Evolutionary conservation across 2,113 vertebrate genomes (phyloP).

Genomic region (Alethe diademata): DNA sequence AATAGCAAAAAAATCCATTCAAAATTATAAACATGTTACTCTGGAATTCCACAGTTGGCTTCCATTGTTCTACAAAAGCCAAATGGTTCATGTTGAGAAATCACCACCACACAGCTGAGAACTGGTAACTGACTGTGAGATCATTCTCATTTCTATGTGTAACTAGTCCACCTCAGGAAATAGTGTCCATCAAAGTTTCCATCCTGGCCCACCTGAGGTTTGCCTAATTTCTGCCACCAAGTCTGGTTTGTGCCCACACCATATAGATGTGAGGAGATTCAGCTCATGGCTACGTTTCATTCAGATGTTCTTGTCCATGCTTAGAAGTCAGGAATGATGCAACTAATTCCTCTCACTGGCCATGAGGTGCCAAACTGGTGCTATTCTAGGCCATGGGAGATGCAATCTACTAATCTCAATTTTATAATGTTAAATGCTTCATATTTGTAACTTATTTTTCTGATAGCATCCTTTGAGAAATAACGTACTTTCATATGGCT

Average conservation of each 20-base stretch:
- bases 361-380: not conserved
- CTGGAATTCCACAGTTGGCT: not conserved
- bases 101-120: not conserved
- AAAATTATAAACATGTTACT: not conserved
- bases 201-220: not conserved
- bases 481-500: slow-evolving; percentile 90
- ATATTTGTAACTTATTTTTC: not conserved
- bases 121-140: not conserved
- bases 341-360: not conserved
- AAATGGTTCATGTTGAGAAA: not conserved
- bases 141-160: rapidly evolving
- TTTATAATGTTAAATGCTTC: not conserved
- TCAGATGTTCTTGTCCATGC: not conserved
- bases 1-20: not conserved
- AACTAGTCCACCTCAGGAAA: not conserved
- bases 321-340: not conserved
- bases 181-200: rapidly evolving
- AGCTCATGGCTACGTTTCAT: not conserved
- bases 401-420: not conserved
- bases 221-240: not conserved
- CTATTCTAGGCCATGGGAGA: not conserved
- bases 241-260: not conserved
- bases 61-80: not conserved
- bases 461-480: not conserved
- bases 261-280: not conserved